Base-by-base conservation (phyloP, 2,797 vertebrate genomes). In the Cirrhinus molitorella region DNA sequence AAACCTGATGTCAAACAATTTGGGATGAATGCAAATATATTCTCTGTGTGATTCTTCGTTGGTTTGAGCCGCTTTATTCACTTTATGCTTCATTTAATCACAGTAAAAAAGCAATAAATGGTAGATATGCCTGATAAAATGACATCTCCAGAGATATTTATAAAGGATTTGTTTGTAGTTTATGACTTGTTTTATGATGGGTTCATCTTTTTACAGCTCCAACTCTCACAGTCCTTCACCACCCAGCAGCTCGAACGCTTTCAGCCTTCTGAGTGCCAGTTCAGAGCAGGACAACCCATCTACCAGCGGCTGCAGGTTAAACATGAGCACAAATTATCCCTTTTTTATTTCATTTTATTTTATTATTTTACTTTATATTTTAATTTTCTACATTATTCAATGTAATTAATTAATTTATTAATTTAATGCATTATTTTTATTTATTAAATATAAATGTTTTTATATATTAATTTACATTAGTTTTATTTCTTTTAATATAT, bases 241-340 rank as follows among this genome's bases (percentile, higher is more conserved):
- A 81, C 93, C 94, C 59, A 95, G 92, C 90, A 97, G 96, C 90
- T 96, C 96, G 10, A 95, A 95, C 47, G 94, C 96, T 14, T 97
- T 97, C 90, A 97, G 96, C 86, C 91, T 98, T 88, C 94, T 96
- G 87, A 96, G 95, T 90, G 89, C 91, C 0, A 94, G 96, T 89
- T 96, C 96, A 0, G 96, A 97, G 85, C 96, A 95, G 88, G 95
- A 96, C 92, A 96, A 96, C 91, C 96, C 96, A 0, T 98, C 97
- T 21, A 95, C 95, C 78, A 97, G 96, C 4, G 96, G 97, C 89
- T 98, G 96, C 96, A 98, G 97, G 96, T 98, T 89, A 91, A 71
- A 11, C 23, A 68, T 12, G 2, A 72, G 28, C 14, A 63, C 59
- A 68, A 43, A 65, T 3, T 2, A 9, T 3, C 34, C 17, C 43